Evolutionary conservation across 2,888 invertebrate species (phyloP), one percentile per base, ranked within the genome.

Genomic region (Acleris holmiana): DNA sequence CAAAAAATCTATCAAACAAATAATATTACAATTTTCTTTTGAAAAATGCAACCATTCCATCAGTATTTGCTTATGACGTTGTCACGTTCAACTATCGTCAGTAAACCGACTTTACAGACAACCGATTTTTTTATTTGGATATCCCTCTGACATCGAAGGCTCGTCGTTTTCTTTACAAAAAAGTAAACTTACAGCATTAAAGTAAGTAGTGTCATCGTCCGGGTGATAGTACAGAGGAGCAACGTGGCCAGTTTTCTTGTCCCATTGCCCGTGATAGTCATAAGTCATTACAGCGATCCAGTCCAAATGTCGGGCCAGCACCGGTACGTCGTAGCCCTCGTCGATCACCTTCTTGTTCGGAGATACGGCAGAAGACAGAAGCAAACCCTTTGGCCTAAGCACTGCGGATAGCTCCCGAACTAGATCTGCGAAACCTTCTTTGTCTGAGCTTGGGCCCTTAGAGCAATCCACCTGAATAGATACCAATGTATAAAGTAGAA

Each of bases 211-310:
- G 67, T 96, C 97, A 77, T 97, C 97, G 50, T 97, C 95, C 2
- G 96, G 96, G 79, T 97, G 97, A 76, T 96, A 94, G 73, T 95
- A 97, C 47, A 98, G 84, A 0, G 98, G 98, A 0, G 98, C 97
- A 0, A 98, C 96, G 77, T 98, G 98, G 0, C 98, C 98, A 0
- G 98, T 98, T 81, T 96, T 96, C 80, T 97, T 97, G 76, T 98
- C 98, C 98, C 98, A 98, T 76, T 97, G 97, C 0, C 98, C 98
- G 73, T 98, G 97, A 88, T 95, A 97, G 79, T 98, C 98, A 76
- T 98, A 98, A 0, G 97, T 96, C 98, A 98, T 98, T 0, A 98
- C 97, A 0, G 97, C 96, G 55, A 98, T 96, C 97, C 97, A 98
- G 80, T 98, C 98, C 62, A 98, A 90, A 79, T 96, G 94, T 71